Evolutionary conservation across 2,113 vertebrate species (phyloP).

Genomic region (Petaurus breviceps): DNA sequence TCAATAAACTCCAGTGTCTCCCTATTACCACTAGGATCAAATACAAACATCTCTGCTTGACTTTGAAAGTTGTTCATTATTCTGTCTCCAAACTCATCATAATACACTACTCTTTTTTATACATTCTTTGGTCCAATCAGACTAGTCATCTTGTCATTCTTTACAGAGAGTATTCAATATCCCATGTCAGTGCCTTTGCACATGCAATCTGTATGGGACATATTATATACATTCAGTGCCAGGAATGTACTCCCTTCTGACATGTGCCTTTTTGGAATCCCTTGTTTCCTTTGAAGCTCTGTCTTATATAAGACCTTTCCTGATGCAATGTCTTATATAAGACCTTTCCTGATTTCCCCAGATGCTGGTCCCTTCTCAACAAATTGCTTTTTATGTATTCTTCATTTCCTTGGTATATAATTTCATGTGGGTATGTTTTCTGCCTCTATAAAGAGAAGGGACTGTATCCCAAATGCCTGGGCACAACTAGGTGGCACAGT

Average conservation of each 20-base stretch:
- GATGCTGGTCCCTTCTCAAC: neutral
- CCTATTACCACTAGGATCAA: neutral
- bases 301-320: neutral
- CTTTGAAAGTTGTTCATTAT: neutral
- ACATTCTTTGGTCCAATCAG: neutral
- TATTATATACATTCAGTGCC: neutral
- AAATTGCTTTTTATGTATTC: neutral
- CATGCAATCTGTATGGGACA: neutral
- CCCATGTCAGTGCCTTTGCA: neutral
- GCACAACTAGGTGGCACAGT: neutral
- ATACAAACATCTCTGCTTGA: neutral
- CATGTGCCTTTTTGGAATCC: neutral
- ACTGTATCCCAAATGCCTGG: neutral
- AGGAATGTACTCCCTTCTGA: neutral
- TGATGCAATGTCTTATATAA: neutral
- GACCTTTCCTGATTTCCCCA: neutral
- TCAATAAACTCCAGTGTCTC: neutral
- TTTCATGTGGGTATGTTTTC: neutral
- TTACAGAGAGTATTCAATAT: neutral
- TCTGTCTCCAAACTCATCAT: neutral
- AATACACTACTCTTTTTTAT: neutral
- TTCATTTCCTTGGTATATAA: neutral
- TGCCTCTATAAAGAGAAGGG: neutral
- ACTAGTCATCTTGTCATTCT: neutral
- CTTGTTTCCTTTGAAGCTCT: neutral